Conservation (phyloP, 2,888 invertebrate genomes). For the Platycheirus albimanus region DNA sequence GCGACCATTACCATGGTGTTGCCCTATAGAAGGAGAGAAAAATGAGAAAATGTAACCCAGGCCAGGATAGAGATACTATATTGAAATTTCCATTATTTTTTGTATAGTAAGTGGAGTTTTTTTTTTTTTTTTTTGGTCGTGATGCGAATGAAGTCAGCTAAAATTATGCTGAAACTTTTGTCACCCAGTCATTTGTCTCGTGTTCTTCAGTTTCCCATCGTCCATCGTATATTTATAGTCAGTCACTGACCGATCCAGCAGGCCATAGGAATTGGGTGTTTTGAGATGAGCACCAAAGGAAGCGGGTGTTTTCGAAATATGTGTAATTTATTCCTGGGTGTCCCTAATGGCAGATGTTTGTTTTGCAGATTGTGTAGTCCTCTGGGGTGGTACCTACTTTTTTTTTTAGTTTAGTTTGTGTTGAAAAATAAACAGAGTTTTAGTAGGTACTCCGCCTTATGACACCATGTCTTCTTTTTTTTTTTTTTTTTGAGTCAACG, state of each 20-base stretch:
- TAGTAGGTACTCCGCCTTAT: constrained; percentile 42
- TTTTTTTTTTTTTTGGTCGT: constrained; percentile 35
- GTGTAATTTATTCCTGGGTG: constrained; percentile 66
- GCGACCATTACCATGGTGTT: not conserved
- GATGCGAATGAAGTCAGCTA: constrained; percentile 72
- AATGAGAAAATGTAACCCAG: not conserved
- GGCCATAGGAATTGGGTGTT: constrained; percentile 23
- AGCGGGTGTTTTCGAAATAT: constrained; percentile 53
- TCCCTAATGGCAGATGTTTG: constrained; percentile 63
- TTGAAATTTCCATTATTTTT: constrained; percentile 72
- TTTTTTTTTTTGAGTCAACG: constrained; percentile 17
- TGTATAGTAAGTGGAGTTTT: constrained; percentile 37
- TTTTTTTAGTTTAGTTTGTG: not conserved
- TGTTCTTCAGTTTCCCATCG: constrained; percentile 41
- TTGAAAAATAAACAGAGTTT: constrained; percentile 11
- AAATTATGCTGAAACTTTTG: constrained; percentile 73
- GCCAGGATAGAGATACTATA: constrained; percentile 55
- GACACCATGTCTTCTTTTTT: not conserved
- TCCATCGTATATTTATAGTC: no score
- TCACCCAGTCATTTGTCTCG: constrained; percentile 57
- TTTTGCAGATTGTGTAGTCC: constrained; percentile 30
- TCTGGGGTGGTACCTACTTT: constrained; percentile 6
- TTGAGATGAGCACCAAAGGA: not conserved
- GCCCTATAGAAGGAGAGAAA: no score
- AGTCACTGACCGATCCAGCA: constrained; percentile 17